Percentiles rank a stretch among this genome's conserved stretches.
phyloP scores from a whole-genome alignment of 2,113 vertebrate genomes.

The Thymallus thymallus region DNA sequence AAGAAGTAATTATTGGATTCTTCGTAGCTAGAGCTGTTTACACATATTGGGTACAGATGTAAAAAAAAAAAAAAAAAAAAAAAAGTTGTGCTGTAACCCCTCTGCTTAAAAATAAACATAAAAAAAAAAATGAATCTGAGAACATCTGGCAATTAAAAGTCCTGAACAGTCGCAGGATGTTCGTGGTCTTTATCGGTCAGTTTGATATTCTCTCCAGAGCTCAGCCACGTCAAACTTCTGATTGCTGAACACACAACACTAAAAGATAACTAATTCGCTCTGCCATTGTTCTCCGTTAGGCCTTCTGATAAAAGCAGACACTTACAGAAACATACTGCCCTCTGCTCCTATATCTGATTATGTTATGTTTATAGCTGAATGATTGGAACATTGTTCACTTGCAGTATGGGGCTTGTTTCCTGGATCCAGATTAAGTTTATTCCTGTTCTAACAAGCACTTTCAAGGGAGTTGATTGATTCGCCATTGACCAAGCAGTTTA shows the following conservation, averaged over 20 bases:
- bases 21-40: neutral
- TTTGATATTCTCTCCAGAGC: slow-evolving; percentile 23
- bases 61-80: neutral
- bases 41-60: slow-evolving; percentile 16
- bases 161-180: slow-evolving; percentile 29
- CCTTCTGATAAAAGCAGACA: neutral
- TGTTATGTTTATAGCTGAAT: neutral
- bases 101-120: too few species aligned
- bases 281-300: neutral
- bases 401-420: neutral
- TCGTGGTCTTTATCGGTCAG: slow-evolving; percentile 18
- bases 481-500: too few species aligned
- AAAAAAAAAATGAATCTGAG: neutral
- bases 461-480: neutral
- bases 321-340: neutral
- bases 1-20: neutral
- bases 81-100: neutral
- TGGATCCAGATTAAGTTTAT: too few species aligned
- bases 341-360: neutral
- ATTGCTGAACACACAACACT: neutral
- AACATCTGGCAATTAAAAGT: slow-evolving; percentile 17
- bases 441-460: too few species aligned
- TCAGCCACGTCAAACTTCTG: neutral
- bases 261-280: neutral
- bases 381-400: neutral